Evolutionary conservation across 1,140 invertebrate species (phyloP).

Genomic region (Diachasma alloeum): DNA sequence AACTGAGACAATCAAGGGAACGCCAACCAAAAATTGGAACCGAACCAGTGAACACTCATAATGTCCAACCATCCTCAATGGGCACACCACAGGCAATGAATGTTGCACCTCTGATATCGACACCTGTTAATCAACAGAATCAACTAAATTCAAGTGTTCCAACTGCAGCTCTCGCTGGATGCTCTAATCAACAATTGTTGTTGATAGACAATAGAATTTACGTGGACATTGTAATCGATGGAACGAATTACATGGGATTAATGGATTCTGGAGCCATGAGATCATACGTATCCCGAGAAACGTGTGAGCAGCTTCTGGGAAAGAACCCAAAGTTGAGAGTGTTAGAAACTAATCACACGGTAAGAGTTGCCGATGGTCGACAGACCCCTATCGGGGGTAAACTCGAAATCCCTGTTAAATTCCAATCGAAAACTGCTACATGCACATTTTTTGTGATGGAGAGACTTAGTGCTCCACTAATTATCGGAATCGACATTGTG

Average conservation of each 20-base stretch:
- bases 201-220: not conserved
- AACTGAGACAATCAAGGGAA: not conserved
- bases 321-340: not conserved
- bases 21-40: too few species aligned
- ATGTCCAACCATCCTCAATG: too few species aligned
- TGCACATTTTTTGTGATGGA: not conserved
- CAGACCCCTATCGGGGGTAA: not conserved
- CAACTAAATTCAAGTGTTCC: too few species aligned
- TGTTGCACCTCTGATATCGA: too few species aligned
- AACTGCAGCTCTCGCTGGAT: not conserved
- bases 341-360: not conserved
- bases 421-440: not conserved
- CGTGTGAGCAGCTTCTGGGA: not conserved
- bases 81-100: too few species aligned
- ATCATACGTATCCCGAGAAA: not conserved
- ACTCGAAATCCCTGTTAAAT: not conserved
- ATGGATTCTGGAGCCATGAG: not conserved
- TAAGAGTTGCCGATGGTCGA: not conserved
- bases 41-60: too few species aligned
- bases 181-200: not conserved
- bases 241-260: not conserved
- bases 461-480: not conserved
- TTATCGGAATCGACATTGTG: not conserved
- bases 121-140: too few species aligned
- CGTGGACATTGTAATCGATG: not conserved